Evolutionary conservation across 2,797 vertebrate genomes (phyloP).

Genomic region (Argyrosomus regius): DNA sequence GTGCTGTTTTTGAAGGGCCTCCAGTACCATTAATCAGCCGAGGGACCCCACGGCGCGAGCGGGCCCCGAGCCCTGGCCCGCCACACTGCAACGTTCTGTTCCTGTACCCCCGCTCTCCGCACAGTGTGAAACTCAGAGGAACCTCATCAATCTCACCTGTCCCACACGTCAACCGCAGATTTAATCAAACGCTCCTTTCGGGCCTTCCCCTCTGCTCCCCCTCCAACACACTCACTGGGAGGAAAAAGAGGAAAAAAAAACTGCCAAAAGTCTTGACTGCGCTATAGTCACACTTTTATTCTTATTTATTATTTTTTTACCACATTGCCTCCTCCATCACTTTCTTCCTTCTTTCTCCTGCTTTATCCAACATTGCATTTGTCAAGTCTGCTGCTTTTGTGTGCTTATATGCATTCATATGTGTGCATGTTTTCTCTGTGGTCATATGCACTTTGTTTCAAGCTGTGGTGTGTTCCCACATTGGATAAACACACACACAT

Average conservation of each 20-base stretch:
- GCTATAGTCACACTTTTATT: slow-evolving; percentile 56
- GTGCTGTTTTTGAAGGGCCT: slow-evolving; percentile 91
- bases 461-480: slow-evolving; percentile 72
- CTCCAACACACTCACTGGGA: slow-evolving; percentile 36
- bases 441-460: slow-evolving; percentile 78
- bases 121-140: slow-evolving; percentile 95
- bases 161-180: slow-evolving; percentile 91
- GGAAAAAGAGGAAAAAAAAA: slow-evolving; percentile 36
- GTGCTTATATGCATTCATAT: slow-evolving; percentile 17
- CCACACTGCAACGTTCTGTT: slow-evolving; percentile 90
- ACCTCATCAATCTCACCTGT: slow-evolving; percentile 99
- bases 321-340: slow-evolving; percentile 22
- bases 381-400: slow-evolving; percentile 10
- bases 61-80: slow-evolving; percentile 88
- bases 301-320: slow-evolving; percentile 31
- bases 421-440: slow-evolving; percentile 70
- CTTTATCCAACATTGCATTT: slow-evolving; percentile 31
- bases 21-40: slow-evolving; percentile 96
- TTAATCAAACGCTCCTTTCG: slow-evolving; percentile 90
- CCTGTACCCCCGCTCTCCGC: slow-evolving; percentile 87
- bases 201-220: slow-evolving; percentile 73
- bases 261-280: slow-evolving; percentile 24
- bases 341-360: slow-evolving; percentile 45
- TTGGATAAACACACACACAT: slow-evolving; percentile 36
- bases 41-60: slow-evolving; percentile 86